Base-by-base conservation (phyloP, 2,113 vertebrate species). In the Brachyhypopomus gauderio region DNA sequence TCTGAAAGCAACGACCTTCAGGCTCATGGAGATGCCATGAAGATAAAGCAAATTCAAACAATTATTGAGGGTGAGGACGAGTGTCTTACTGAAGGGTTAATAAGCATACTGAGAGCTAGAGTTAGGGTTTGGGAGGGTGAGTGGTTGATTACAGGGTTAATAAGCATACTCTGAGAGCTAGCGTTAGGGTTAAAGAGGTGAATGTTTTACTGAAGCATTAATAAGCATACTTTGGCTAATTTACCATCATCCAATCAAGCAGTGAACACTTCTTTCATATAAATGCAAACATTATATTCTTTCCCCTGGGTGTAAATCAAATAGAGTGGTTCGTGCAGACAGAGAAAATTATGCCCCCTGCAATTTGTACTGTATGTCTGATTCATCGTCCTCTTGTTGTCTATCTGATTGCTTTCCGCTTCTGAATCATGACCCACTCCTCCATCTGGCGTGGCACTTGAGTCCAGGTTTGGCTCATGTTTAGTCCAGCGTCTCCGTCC, bases 181-280 rank as follows among this genome's bases (percentile, higher is more conserved):
- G 30, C 30, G 30, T 30, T 30, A 30, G 30, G 30, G 30, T 30
- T 30, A 2, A 3, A 3, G 30, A 30, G 30, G 30, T 30, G 30
- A 30, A n/a, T n/a, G n/a, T n/a, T n/a, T 30, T 30, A 30, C 30
- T n/a, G n/a, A n/a, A 30, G 30, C 2, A 3, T 30, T 30, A 30
- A 30, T 30, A 30, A 30, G 30, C 30, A 3, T 30, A 30, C 30
- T 30, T 52, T 52, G 12, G 8, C 45, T 52, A 27, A 5, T 79
- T 79, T 79, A 71, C 45, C 67, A 79, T 36, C 55, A 20, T 79
- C 67, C 58, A 38, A 71, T 56, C 34, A 4, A 36, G 48, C 52
- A 34, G 64, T 58, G 66, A 27, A 70, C 17, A 55, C 66, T 45
- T 45, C 67, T 36, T 25, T 48, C 55, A 62, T 45, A 62, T 72